Base-by-base conservation (phyloP, 2,888 invertebrate genomes). In the Electrophaes corylata region DNA sequence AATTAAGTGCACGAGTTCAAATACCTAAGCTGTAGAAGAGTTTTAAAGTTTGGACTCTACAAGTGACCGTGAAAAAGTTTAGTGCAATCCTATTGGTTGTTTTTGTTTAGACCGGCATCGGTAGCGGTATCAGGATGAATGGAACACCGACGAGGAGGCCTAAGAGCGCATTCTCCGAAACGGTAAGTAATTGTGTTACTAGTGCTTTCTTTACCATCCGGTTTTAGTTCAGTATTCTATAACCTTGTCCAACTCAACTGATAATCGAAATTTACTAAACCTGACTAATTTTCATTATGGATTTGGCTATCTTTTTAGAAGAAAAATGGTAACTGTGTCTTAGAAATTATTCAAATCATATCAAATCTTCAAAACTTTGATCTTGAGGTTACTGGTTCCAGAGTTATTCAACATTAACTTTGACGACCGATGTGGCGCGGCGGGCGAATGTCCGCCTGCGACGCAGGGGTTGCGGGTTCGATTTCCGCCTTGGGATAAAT, bases 1-100 rank as follows among this genome's bases (percentile, higher is more conserved):
- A 84, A 83, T 83, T 84, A 83, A 86, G 79, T 84, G 43, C 20
- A 54, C 54, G 58, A 60, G n/a, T 45, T 45, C 64, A 58, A 60
- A 63, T 49, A 64, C 64, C 14, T 16, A 26, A 50, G 49, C 64
- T 49, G 19, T 35, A 56, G 40, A 40, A 60, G 54, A 60, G 53
- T 57, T 58, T 62, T 44, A 18, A 54, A 43, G 43, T 43, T 43
- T 23, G 37, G 52, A 81, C 80, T 83, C 85, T 67, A 86, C 85
- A 86, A 86, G 88, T 88, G 87, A 79, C 81, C 78, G 88, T 88
- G 88, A 85, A 85, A 79, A 87, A 87, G 86, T 88, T 86, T 76
- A 70, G 85, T 86, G 83, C 71, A 72, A 75, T 78, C 78, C 68
- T 65, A 81, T 81, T 82, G 81, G 81, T 76, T 71, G 78, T 78